Base-by-base conservation (phyloP, 2,113 vertebrate genomes). In the Pyrgilauda ruficollis region DNA sequence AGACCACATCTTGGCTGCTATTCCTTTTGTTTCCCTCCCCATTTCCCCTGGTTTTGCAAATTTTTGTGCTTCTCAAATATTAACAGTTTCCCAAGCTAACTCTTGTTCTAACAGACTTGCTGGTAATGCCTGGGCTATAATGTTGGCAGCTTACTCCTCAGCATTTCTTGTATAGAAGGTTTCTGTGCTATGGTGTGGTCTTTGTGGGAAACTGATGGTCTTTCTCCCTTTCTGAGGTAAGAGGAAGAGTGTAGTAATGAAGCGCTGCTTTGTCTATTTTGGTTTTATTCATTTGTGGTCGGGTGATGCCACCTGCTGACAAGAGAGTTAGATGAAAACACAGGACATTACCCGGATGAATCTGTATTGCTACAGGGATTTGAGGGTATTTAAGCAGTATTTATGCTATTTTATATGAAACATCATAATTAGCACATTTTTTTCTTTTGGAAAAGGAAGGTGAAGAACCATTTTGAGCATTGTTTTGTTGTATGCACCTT, bases 231-330 rank as follows among this genome's bases (percentile, higher is more conserved):
- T 88, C 10, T 56, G 17, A 72, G 27, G 18, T 43, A 14, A 11
- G 23, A 67, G 43, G 58, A 67, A 46, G 9, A 62, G 26, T 10
- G 7, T n/a, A 67, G 31, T 73, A 41, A n/a, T 63, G 43, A 82
- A 74, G 31, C 0, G 0, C 5, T 0, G 0, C 18, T 87, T 55
- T 16, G 3, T 59, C n/a, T 59, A n/a, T 17, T 8, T 22, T 53
- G 10, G 2, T 59, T 82, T 93, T 72, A n/a, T 64, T 9, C 7
- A 6, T 87, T 81, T 82, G 9, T 52, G 62, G 62, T 72, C 1
- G 0, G 27, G 12, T 9, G 16, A 61, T 90, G 91, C 78, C 83
- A 93, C 70, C 85, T 92, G 59, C 86, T 88, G 91, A 52, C 79
- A 63, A 47, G 7, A 89, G 46, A 79, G 39, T 78, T 55, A 24